phyloP scores from a whole-genome alignment of 2,888 invertebrate genomes.

The Leptinotarsa peninsularis region DNA sequence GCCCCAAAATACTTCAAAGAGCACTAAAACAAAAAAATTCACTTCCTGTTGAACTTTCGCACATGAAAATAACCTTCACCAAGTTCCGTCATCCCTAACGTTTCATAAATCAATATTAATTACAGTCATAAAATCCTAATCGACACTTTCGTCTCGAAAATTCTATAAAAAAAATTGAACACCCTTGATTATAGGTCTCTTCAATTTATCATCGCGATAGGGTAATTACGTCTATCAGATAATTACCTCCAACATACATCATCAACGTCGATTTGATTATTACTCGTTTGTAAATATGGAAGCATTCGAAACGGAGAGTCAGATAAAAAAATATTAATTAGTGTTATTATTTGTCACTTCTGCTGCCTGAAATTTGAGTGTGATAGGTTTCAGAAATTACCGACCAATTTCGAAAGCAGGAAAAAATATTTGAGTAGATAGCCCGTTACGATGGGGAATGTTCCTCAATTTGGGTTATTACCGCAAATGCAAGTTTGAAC shows the following conservation, averaged over 20 bases:
- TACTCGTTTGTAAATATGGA: not conserved
- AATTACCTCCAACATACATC: not conserved
- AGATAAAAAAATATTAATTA: slow-evolving; percentile 5
- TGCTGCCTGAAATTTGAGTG: not conserved
- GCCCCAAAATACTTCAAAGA: too few species aligned
- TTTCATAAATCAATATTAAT: not conserved
- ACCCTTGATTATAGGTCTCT: not conserved
- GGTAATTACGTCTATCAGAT: not conserved
- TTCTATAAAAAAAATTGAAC: not conserved
- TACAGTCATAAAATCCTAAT: not conserved
- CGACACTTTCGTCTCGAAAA: not conserved
- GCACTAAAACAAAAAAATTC: too few species aligned
- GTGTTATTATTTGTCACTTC: not conserved
- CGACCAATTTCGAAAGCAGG: not conserved
- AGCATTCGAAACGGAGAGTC: not conserved
- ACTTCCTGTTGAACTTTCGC: too few species aligned
- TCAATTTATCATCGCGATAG: slow-evolving; percentile 2
- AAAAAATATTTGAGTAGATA: not conserved
- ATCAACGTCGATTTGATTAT: not conserved
- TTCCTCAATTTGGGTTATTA: too few species aligned
- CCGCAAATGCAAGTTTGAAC: too few species aligned
- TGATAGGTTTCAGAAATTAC: not conserved
- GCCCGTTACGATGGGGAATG: too few species aligned
- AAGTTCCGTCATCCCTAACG: too few species aligned
- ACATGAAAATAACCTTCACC: too few species aligned